Percentiles rank a stretch among this genome's conserved stretches.
These are phyloP conservation scores for Characodon lateralis DNA, from an alignment of 2,797 vertebrate species.

Conservation along the genomic window DNA sequence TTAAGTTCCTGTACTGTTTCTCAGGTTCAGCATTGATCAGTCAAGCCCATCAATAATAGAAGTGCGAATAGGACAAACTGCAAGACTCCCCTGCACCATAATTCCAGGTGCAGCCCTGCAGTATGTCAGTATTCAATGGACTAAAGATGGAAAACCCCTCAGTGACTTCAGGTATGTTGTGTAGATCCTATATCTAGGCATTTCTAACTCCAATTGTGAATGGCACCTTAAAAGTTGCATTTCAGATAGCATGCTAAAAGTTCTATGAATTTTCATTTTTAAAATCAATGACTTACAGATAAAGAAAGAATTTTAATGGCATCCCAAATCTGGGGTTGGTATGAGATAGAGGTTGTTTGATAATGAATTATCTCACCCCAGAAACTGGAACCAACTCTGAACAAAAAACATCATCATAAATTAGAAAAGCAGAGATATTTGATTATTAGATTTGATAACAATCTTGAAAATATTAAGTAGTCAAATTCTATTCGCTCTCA, in stretches of 20 bases:
- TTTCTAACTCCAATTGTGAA: not conserved
- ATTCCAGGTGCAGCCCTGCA: constrained; percentile 77
- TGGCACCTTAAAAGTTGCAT: not conserved
- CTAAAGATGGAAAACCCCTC: constrained; percentile 81
- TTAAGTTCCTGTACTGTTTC: not conserved
- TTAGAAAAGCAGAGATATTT: not conserved
- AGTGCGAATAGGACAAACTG: constrained; percentile 80
- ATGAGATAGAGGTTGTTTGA: not conserved
- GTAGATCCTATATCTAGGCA: not conserved
- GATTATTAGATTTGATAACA: not conserved
- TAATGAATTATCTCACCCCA: not conserved
- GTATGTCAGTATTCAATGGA: constrained; percentile 85
- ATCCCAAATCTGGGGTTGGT: not conserved
- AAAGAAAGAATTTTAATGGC: not conserved
- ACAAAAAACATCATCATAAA: not conserved
- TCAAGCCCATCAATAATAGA: constrained; percentile 75
- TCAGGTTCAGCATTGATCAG: constrained; percentile 83
- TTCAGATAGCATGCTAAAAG: not conserved
- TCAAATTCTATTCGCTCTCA: not conserved
- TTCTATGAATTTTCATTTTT: not conserved
- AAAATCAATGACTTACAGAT: not conserved
- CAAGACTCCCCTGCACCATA: constrained; percentile 82
- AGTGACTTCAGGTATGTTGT: constrained; percentile 83
- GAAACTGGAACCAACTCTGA: not conserved
- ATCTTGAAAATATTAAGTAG: not conserved